Base-by-base conservation (phyloP, 2,888 invertebrate species). In the Eupithecia abbreviata region DNA sequence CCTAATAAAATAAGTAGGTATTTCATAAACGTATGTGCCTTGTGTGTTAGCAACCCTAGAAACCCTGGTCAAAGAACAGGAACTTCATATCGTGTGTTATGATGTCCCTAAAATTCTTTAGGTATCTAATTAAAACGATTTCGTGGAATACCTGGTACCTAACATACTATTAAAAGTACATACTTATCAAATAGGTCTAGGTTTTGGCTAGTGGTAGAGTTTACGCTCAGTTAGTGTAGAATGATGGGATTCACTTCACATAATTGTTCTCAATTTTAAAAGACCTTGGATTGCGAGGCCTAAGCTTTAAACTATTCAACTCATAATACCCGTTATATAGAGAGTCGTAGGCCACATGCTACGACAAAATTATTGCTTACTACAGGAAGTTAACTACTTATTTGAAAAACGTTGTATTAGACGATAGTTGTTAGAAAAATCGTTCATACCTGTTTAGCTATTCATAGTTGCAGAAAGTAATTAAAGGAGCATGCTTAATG, bases 211-310 rank as follows among this genome's bases (percentile, higher is more conserved):
- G 9, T 49, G 7, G 12, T 62, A 3, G n/a, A 71, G 41, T 65
- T 72, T 47, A 62, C 45, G 62, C 47, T 65, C 47, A 41, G 71
- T 71, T 58, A 55, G 47, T 41, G 51, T 42, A 13, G 66, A 76
- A 77, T 78, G 67, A 58, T 67, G 18, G 45, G 66, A 18, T 18
- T 69, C 45, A 68, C 4, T 77, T 71, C 30, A 67, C 58, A 74
- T 79, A 79, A 79, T 79, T 47, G 79, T 81, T 78, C 75, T 75
- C 79, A 65, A 77, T 78, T 78, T 78, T 68, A 74, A 45, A 49
- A 41, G 73, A 79, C 81, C 79, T 78, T 81, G 76, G 73, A 43
- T 72, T 65, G 49, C 79, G 66, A 76, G 69, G 76, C 72, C 74
- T 74, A 76, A 75, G 72, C 69, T 69, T 69, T 30, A 49, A 69